Evolutionary conservation across 2,113 vertebrate species (phyloP).

Genomic region (Todiramphus chloris): DNA sequence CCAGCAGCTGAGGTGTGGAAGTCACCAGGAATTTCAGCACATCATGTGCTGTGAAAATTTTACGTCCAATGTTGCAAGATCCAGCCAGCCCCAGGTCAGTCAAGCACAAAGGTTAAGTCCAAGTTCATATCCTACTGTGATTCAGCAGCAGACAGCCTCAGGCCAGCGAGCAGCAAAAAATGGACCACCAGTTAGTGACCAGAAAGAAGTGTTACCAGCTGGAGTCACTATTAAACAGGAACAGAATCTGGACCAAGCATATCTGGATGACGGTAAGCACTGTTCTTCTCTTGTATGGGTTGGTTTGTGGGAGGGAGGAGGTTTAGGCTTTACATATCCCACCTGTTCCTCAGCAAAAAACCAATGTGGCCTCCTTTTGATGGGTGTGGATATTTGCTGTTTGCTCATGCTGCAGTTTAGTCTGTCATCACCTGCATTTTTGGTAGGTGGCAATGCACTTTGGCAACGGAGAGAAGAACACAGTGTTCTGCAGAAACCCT

Average conservation of each 20-base stretch:
- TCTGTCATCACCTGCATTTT: not conserved
- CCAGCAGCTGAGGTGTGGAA: conserved; percentile 84
- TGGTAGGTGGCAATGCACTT: not conserved
- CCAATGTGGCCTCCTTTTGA: not conserved
- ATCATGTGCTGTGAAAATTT: conserved; percentile 93
- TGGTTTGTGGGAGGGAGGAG: not conserved
- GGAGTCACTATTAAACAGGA: conserved; percentile 96
- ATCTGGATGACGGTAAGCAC: conserved; percentile 93
- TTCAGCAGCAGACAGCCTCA: conserved; percentile 88
- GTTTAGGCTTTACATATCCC: not conserved
- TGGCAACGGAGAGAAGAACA: not conserved
- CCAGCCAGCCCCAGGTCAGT: conserved; percentile 64
- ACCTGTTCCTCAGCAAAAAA: not conserved
- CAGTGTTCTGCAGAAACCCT: not conserved
- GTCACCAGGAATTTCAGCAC: conserved; percentile 85
- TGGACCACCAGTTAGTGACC: conserved; percentile 75
- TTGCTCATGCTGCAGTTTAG: not conserved
- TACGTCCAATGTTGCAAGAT: conserved; percentile 49
- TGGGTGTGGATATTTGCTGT: not conserved
- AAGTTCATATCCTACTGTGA: conserved; percentile 86
- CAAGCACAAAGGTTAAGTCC: conserved; percentile 77
- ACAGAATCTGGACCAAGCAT: conserved; percentile 95
- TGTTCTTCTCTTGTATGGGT: not conserved
- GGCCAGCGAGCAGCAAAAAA: conserved; percentile 78
- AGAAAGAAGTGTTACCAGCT: conserved; percentile 73